Evolutionary conservation across 2,113 vertebrate genomes (phyloP), one percentile per base, ranked within the genome.

Genomic region (Pampusana beccarii): DNA sequence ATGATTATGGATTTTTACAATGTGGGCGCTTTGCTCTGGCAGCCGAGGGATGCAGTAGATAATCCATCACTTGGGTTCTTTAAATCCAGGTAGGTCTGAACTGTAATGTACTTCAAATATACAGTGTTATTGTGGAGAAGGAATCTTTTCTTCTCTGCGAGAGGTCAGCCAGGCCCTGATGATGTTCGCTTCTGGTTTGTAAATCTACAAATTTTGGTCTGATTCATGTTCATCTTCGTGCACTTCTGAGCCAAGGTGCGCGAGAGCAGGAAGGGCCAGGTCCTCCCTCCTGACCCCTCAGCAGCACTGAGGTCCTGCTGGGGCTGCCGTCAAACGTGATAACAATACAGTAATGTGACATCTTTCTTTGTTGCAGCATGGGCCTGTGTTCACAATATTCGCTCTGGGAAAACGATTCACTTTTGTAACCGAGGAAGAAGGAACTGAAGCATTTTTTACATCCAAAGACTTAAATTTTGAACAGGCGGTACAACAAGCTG

Each of bases 401-500:
- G 97, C 97, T 40, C 60, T 98, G 86, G 98, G 98, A 29, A 98
- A 98, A 48, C 96, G 98, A 9, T 98, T 98, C 75, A 99, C 98
- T 36, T 99, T 99, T 97, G 96, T 99, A 84, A 98, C 97, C 24
- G 97, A 98, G 60, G 98, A 98, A 78, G 98, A 98, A 83, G 98
- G 98, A 79, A 78, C 98, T 28, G 88, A 97, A 71, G 89, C 95
- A 23, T 98, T 99, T 96, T 98, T 98, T 81, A 98, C 96, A 33
- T 98, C 98, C 11, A 98, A 98, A 96, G 94, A 98, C 84, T 67
- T 98, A 85, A 96, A 98, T 91, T 99, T 99, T 96, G 98, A 98
- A 70, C 97, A 98, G 80, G 98, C 98, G 8, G 98, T 99, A 9
- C 98, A 99, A 92, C 94, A 94, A 78, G 96, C 97, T 11, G 93